These are phyloP conservation scores for Pseudochirops corinnae DNA, from an alignment of 2,797 vertebrate genomes.

Conservation along the genomic window DNA sequence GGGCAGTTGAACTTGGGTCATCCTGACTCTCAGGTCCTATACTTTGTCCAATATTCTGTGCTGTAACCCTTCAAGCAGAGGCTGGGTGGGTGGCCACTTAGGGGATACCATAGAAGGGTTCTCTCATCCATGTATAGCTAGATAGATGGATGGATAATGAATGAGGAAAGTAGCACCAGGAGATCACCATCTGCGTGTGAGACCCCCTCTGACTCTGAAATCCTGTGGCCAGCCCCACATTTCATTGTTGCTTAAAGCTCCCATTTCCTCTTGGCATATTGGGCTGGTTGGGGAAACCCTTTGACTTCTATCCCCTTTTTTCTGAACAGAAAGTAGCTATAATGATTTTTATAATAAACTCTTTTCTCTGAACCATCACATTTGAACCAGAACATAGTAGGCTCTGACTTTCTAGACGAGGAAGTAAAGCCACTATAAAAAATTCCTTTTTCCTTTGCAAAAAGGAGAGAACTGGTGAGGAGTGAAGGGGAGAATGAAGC, in stretches of 20 bases:
- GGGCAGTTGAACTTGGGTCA: background rate
- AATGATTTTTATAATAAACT: background rate
- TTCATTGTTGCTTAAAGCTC: background rate
- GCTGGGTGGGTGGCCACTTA: background rate
- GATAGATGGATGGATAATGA: background rate
- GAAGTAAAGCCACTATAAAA: background rate
- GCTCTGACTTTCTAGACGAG: background rate
- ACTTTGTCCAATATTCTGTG: background rate
- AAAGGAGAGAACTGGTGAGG: background rate
- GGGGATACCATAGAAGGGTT: background rate
- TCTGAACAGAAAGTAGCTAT: background rate
- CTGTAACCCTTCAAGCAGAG: background rate
- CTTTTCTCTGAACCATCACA: background rate
- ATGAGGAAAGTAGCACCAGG: background rate
- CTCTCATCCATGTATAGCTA: background rate
- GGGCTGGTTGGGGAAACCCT: background rate
- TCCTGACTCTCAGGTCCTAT: background rate
- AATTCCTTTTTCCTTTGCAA: background rate
- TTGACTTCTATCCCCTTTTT: background rate
- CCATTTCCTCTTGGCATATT: background rate
- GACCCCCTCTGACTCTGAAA: background rate
- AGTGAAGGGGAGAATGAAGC: background rate
- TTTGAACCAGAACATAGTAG: background rate
- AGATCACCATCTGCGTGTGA: background rate
- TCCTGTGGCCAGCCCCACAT: background rate